phyloP scores from a whole-genome alignment of 2,113 vertebrate species.

The Pagrus major region DNA sequence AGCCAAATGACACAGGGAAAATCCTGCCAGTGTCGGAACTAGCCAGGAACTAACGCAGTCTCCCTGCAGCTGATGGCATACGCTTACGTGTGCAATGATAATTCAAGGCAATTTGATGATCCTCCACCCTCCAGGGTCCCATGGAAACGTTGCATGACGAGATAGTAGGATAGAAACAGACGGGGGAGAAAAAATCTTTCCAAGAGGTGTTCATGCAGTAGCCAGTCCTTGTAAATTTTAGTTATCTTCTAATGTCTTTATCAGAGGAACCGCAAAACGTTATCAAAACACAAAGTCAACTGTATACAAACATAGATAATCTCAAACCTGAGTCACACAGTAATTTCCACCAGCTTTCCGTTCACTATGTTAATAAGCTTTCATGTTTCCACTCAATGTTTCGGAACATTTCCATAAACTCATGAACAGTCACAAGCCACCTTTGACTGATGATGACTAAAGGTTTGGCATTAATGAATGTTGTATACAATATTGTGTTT shows the following conservation, averaged over 20 bases:
- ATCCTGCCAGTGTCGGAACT: conserved; percentile 58
- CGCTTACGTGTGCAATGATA: conserved; percentile 52
- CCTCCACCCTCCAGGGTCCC: conserved; percentile 39
- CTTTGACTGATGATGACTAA: not conserved
- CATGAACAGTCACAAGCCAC: not conserved
- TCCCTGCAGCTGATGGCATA: conserved; percentile 60
- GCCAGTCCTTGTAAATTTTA: conserved; percentile 26
- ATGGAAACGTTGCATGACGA: conserved; percentile 40
- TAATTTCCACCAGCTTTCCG: conserved; percentile 19
- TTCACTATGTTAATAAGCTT: conserved; percentile 4
- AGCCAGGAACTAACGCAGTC: conserved; percentile 61
- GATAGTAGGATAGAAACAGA: not conserved
- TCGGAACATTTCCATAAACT: not conserved
- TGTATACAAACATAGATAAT: not conserved
- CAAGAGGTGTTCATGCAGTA: conserved; percentile 1
- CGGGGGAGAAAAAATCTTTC: not conserved
- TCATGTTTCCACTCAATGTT: not conserved
- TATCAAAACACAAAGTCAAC: conserved; percentile 6
- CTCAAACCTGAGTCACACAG: not conserved
- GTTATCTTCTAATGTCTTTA: not conserved
- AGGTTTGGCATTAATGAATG: not conserved
- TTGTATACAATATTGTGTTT: not conserved
- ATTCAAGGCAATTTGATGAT: conserved; percentile 69
- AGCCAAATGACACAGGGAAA: conserved; percentile 69
- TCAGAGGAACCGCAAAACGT: conserved; percentile 5